phyloP scores from a whole-genome alignment of 2,888 invertebrate genomes.

The Epiblema foenella region DNA sequence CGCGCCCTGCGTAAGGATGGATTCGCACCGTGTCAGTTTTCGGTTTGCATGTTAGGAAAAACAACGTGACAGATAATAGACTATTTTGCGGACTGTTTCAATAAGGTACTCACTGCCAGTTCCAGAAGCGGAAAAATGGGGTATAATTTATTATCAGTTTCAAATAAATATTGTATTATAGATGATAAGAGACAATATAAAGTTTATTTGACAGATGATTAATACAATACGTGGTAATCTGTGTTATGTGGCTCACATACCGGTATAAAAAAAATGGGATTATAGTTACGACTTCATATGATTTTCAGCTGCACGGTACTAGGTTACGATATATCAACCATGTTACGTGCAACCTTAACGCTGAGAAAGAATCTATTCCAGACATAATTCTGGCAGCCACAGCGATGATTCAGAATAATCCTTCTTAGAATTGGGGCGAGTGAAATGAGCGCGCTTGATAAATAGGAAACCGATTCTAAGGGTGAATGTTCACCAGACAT shows the following conservation, averaged over 20 bases:
- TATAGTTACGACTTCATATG: too few species aligned
- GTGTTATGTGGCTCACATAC: neutral
- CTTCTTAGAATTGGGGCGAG: neutral
- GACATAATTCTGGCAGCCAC: neutral
- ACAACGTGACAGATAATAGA: slow-evolving; percentile 11
- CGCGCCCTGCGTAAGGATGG: slow-evolving; percentile 29
- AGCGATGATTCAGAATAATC: neutral
- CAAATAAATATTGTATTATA: neutral
- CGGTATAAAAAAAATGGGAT: neutral
- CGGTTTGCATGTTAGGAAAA: slow-evolving; percentile 29
- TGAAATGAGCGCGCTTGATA: neutral
- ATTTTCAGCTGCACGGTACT: too few species aligned
- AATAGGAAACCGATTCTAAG: neutral
- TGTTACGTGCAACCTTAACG: neutral
- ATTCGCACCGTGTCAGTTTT: slow-evolving; percentile 39
- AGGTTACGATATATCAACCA: neutral
- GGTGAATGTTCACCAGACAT: too few species aligned
- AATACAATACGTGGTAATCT: neutral
- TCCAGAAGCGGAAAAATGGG: neutral
- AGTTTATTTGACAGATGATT: neutral
- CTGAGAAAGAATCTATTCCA: neutral
- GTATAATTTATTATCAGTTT: neutral
- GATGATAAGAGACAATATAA: neutral
- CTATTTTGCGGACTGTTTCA: neutral
- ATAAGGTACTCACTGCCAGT: neutral